phyloP scores from a whole-genome alignment of 2,888 invertebrate species.

The Eucriotettix oculatus region DNA sequence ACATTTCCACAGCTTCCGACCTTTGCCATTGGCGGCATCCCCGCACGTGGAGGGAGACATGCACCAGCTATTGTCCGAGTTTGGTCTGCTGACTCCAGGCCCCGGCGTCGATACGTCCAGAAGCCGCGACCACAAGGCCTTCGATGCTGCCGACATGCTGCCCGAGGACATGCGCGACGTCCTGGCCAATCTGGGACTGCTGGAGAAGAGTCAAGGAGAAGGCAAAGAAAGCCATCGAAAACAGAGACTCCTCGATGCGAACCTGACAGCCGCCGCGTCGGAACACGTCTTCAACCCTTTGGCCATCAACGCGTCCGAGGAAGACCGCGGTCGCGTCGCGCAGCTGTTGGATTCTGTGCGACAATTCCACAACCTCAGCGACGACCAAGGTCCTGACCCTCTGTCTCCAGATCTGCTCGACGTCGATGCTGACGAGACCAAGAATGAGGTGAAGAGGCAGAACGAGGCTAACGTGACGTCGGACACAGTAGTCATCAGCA shows the following conservation, averaged over 20 bases:
- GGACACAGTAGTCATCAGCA: conserved; percentile 5
- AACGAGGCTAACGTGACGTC: conserved; percentile 18
- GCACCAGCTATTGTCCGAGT: background rate
- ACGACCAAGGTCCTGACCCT: background rate
- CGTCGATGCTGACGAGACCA: conserved; percentile 23
- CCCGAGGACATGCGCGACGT: background rate
- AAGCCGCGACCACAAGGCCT: background rate
- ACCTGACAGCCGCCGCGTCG: background rate
- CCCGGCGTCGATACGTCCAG: background rate
- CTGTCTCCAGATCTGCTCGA: conserved; percentile 20
- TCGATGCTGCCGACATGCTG: background rate
- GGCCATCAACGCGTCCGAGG: background rate
- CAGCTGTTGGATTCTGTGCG: background rate
- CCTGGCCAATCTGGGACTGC: background rate
- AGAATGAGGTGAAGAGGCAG: conserved; percentile 35
- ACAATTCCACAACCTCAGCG: background rate
- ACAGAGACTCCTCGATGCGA: background rate
- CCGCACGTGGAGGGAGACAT: background rate
- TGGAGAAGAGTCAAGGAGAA: background rate
- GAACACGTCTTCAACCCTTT: background rate
- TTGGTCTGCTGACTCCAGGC: background rate
- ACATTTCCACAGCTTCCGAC: background rate
- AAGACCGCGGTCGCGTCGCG: background rate
- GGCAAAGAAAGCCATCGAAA: background rate
- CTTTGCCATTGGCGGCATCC: background rate